Evolutionary conservation across 1,140 invertebrate species (phyloP).

Genomic region (Oedothorax gibbosus): DNA sequence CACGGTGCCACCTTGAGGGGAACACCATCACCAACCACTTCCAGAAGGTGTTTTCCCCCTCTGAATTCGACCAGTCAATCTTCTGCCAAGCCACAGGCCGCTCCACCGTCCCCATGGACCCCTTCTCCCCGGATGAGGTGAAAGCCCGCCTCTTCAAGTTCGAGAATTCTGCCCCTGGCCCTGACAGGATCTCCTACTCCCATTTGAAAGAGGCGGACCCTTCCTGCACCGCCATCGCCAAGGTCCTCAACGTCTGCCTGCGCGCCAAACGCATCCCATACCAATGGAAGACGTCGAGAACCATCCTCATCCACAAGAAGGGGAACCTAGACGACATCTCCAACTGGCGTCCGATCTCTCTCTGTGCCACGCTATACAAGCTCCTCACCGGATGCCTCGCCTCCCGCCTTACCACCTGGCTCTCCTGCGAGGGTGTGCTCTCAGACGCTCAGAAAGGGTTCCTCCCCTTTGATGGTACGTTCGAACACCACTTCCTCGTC

Average conservation of each 20-base stretch:
- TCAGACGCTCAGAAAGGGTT: not conserved
- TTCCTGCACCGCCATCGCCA: too few relatives aligned
- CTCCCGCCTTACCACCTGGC: not conserved
- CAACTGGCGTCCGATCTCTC: not conserved
- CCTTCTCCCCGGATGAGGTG: too few relatives aligned
- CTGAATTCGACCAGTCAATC: not conserved
- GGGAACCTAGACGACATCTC: not conserved
- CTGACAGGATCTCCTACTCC: too few relatives aligned
- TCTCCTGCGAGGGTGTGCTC: not conserved
- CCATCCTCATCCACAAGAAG: not conserved
- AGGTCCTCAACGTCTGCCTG: too few relatives aligned
- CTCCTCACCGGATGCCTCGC: not conserved
- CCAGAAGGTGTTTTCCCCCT: too few relatives aligned
- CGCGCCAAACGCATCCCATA: too few relatives aligned
- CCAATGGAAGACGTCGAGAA: not conserved
- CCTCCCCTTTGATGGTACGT: not conserved
- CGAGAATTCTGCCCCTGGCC: too few relatives aligned
- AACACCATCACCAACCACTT: not conserved
- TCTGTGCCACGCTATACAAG: too few relatives aligned
- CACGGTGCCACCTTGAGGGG: not conserved
- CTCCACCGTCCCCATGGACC: too few relatives aligned
- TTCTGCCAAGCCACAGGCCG: not conserved
- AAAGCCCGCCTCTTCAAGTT: too few relatives aligned
- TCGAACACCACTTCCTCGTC: not conserved
- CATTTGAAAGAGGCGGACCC: too few relatives aligned